phyloP scores from a whole-genome alignment of 2,113 vertebrate genomes.

The Xiphophorus maculatus region DNA sequence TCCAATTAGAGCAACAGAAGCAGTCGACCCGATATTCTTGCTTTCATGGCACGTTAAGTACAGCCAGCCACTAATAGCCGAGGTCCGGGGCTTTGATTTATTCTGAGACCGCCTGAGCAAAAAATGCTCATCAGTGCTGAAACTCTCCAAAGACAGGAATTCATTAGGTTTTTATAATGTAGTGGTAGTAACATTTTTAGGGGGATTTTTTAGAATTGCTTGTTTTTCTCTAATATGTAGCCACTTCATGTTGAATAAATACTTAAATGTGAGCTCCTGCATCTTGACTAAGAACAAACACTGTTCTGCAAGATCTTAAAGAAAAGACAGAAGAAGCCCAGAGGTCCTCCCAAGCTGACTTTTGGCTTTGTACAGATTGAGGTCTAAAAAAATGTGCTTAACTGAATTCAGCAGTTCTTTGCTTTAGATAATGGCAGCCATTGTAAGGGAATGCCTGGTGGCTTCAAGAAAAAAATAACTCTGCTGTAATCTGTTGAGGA shows the following conservation, averaged over 20 bases:
- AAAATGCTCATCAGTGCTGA: constrained; percentile 50
- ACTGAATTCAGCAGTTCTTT: neutral
- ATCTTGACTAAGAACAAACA: neutral
- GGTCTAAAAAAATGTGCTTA: too few species aligned
- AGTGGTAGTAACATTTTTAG: neutral
- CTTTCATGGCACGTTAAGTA: constrained; percentile 48
- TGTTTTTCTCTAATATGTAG: neutral
- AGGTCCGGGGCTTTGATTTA: constrained; percentile 35
- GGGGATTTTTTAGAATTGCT: neutral
- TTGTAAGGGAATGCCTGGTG: neutral
- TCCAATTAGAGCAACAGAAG: constrained; percentile 56
- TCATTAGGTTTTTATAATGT: neutral
- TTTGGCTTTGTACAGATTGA: neutral
- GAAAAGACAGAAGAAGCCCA: neutral
- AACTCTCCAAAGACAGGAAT: constrained; percentile 7
- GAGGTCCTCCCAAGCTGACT: neutral
- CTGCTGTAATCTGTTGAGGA: too few species aligned
- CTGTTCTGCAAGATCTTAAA: constrained; percentile 9
- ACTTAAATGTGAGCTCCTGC: neutral
- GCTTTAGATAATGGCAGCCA: neutral
- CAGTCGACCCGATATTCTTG: constrained; percentile 38
- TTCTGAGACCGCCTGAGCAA: constrained; percentile 35
- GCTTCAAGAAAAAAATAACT: too few species aligned
- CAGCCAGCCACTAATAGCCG: constrained; percentile 46
- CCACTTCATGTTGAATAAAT: constrained; percentile 11